These are phyloP conservation scores for Dynastes hyllus DNA, from an alignment of 2,888 invertebrate genomes.

Conservation along the genomic window DNA sequence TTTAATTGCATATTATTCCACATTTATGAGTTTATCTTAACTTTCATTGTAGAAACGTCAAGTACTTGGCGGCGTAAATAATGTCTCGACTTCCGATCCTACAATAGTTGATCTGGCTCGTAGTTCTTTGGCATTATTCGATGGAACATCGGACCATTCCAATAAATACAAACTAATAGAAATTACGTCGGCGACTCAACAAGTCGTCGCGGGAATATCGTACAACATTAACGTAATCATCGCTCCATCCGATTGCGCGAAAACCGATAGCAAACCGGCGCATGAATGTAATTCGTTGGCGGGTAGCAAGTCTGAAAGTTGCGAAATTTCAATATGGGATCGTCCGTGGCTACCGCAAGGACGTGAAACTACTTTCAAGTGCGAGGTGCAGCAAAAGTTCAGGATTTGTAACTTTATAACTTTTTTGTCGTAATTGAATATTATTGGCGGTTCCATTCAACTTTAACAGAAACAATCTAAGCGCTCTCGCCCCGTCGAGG, in stretches of 20 bases:
- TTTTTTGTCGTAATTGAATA: too few relatives aligned
- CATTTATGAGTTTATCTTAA: too few relatives aligned
- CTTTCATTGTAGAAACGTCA: too few relatives aligned
- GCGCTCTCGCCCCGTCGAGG: too few relatives aligned
- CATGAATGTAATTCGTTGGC: constrained; percentile 60
- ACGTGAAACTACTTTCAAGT: constrained; percentile 69
- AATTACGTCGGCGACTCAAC: constrained; percentile 71
- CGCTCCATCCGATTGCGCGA: constrained; percentile 74
- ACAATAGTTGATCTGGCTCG: not conserved
- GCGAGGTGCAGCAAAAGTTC: constrained; percentile 58
- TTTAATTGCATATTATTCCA: too few relatives aligned
- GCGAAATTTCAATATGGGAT: constrained; percentile 74
- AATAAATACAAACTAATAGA: constrained; percentile 64
- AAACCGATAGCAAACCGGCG: constrained; percentile 61
- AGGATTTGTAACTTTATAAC: constrained; percentile 13
- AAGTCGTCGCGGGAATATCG: constrained; percentile 74
- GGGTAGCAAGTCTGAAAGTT: constrained; percentile 65
- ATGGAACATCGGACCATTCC: constrained; percentile 59
- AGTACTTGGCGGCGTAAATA: not conserved
- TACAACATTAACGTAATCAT: constrained; percentile 76
- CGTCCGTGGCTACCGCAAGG: constrained; percentile 74
- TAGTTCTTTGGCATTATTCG: constrained; percentile 60
- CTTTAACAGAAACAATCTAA: too few relatives aligned
- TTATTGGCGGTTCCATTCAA: too few relatives aligned
- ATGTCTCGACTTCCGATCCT: not conserved